A percentile compares a stretch with the other conserved stretches of the same genome.
Evolutionary conservation across 2,797 vertebrate genomes (phyloP).

Genomic region (Halcyon badia): DNA sequence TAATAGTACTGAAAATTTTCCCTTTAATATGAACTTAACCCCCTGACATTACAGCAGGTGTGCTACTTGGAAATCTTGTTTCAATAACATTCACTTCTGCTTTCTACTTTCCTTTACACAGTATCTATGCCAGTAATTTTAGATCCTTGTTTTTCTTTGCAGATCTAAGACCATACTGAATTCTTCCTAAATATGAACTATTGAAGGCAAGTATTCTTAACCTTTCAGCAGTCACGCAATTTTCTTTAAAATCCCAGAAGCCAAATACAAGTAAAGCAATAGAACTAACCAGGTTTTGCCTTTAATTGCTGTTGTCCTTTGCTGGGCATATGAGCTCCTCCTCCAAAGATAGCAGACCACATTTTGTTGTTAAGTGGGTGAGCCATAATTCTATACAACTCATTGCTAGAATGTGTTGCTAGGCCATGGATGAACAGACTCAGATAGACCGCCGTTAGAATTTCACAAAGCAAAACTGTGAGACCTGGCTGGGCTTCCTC

Average conservation of each 20-base stretch:
- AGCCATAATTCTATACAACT: conserved; percentile 92
- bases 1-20: neutral
- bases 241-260: neutral
- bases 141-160: neutral
- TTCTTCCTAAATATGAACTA: neutral
- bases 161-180: neutral
- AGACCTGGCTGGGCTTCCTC: conserved; percentile 94
- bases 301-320: conserved; percentile 81
- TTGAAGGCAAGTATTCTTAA: neutral
- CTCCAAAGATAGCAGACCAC: conserved; percentile 95
- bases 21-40: neutral
- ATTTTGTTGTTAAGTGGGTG: conserved; percentile 94
- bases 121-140: neutral
- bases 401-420: conserved; percentile 94
- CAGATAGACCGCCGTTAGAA: conserved; percentile 94
- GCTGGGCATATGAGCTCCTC: conserved; percentile 85
- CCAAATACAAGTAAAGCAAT: neutral
- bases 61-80: neutral
- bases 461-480: conserved; percentile 93
- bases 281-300: conserved; percentile 84
- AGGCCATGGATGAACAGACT: conserved; percentile 96
- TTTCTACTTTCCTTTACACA: neutral
- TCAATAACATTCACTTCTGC: neutral
- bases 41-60: neutral
- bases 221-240: neutral